Conservation (phyloP, 2,113 vertebrate genomes). For the Galbula dea region DNA sequence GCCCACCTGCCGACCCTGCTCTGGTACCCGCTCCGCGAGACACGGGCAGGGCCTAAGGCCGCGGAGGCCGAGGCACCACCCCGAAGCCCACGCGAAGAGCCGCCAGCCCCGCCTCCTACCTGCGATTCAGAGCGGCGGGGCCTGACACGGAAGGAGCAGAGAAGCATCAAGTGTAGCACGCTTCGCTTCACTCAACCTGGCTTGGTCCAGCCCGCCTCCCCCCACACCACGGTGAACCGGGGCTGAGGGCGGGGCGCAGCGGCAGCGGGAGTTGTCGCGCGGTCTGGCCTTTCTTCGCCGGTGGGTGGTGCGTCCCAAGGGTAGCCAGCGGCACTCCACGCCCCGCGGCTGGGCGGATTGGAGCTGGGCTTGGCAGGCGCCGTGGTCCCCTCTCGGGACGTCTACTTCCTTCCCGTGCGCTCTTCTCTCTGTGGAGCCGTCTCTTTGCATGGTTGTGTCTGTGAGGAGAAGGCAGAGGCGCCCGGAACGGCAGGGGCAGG, state of each 20-base stretch:
- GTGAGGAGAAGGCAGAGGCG: background rate
- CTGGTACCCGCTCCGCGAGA: background rate
- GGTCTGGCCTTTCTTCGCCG: rapidly evolving
- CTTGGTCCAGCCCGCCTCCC: too few relatives aligned
- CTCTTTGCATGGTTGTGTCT: too few relatives aligned
- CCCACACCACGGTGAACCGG: too few relatives aligned
- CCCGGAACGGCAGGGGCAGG: too few relatives aligned
- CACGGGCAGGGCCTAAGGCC: background rate
- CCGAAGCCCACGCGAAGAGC: background rate
- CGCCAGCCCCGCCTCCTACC: background rate
- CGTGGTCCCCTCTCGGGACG: too few relatives aligned
- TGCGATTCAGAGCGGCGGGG: background rate
- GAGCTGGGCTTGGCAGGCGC: too few relatives aligned
- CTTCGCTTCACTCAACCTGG: too few relatives aligned
- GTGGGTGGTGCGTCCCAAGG: rapidly evolving
- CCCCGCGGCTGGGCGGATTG: background rate
- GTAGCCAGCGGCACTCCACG: background rate
- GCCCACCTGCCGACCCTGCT: background rate
- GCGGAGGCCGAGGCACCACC: background rate
- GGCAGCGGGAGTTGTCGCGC: background rate
- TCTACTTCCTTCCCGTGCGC: too few relatives aligned
- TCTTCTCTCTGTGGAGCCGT: too few relatives aligned
- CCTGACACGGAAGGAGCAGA: background rate
- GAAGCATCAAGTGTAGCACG: rapidly evolving
- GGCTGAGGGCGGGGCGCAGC: background rate